These are phyloP conservation scores for Montipora sp. DNA, from an alignment of 64 coral and sea anemone species.

Conservation along the genomic window DNA sequence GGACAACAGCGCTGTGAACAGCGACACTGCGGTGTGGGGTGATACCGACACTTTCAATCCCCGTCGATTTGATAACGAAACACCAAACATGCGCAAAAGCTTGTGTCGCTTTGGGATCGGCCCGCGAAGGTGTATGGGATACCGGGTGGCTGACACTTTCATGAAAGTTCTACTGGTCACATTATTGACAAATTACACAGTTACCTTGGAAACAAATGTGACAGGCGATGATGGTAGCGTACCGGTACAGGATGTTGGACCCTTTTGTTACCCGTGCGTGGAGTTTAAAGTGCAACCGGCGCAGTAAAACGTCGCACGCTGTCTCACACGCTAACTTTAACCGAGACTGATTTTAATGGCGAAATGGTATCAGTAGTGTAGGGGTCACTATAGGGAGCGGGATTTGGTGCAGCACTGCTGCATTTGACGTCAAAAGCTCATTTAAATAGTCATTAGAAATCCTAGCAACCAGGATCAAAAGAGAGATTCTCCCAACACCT, in stretches of 20 bases:
- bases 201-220: constrained; percentile 46
- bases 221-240: constrained; percentile 54
- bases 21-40: constrained; percentile 52
- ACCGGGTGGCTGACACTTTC: constrained; percentile 70
- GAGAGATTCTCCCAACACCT: too few species aligned
- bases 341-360: too few species aligned
- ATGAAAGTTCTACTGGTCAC: constrained; percentile 60
- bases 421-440: too few species aligned
- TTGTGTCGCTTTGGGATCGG: constrained; percentile 70
- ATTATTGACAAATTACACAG: background rate
- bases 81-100: constrained; percentile 73
- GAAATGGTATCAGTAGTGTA: too few species aligned
- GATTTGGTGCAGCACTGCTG: too few species aligned
- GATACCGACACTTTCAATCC: constrained; percentile 64
- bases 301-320: background rate
- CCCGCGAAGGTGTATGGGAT: constrained; percentile 71
- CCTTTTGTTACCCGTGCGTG: constrained; percentile 68
- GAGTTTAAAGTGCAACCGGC: constrained; percentile 50
- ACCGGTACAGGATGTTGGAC: constrained; percentile 56
- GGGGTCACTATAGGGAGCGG: too few species aligned
- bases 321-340: too few species aligned
- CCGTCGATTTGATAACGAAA: constrained; percentile 74
- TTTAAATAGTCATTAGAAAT: too few species aligned
- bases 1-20: constrained; percentile 68
- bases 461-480: too few species aligned